Conservation (phyloP, 1,140 invertebrate genomes). For the Campoletis sonorensis region DNA sequence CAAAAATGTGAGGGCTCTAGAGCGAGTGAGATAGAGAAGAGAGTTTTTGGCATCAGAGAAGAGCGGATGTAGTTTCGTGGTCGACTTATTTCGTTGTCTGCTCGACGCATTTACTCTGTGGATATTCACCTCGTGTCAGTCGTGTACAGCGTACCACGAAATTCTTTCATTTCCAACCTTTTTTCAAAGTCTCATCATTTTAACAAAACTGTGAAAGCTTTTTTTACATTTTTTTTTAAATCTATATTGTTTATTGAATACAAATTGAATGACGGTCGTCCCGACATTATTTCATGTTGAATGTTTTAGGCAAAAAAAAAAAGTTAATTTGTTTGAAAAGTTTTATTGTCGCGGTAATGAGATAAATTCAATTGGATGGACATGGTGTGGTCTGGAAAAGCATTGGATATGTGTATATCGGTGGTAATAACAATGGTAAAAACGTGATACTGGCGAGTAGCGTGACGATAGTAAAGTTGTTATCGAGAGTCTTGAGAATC, state of each 20-base stretch:
- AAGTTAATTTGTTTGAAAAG: no score
- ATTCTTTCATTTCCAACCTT: neutral
- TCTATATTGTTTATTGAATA: no score
- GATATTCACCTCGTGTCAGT: conserved; percentile 55
- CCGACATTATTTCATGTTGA: no score
- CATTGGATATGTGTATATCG: neutral
- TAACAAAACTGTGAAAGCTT: no score
- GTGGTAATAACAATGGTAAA: neutral
- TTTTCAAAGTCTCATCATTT: no score
- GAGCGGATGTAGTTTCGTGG: conserved; percentile 75
- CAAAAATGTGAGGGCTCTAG: conserved; percentile 5
- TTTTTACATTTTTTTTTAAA: no score
- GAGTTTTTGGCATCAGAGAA: conserved; percentile 52
- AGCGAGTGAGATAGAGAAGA: conserved; percentile 53
- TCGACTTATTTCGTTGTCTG: conserved; percentile 69
- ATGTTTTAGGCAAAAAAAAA: no score
- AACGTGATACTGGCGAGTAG: neutral
- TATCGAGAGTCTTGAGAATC: neutral
- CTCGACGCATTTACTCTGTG: conserved; percentile 48
- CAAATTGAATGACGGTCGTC: no score
- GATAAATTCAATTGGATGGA: neutral
- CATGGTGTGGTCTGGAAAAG: neutral
- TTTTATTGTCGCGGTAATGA: neutral
- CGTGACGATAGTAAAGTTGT: neutral
- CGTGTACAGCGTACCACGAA: neutral